Base-by-base conservation (phyloP, 2,797 vertebrate species). In the Mus caroli region DNA sequence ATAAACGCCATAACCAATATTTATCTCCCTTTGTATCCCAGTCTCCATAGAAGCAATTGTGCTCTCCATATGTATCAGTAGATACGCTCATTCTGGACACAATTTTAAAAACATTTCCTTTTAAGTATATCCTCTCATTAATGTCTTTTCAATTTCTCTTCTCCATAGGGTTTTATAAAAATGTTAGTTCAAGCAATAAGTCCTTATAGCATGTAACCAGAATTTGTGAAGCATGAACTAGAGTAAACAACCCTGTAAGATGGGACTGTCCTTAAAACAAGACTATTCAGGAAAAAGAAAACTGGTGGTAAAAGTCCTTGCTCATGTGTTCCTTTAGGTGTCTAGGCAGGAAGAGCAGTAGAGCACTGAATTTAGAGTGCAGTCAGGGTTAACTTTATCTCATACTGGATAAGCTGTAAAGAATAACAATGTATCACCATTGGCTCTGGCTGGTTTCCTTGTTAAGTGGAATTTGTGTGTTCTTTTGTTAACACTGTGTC, bases 201-300 rank as follows among this genome's bases (percentile, higher is more conserved):
- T 86, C n/a, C 54, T 87, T 75, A 40, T 19, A 78, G 22, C 9
- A 75, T n/a, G 34, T 67, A 91, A 20, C 56, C 78, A 62, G 60
- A 95, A 69, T 73, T 85, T 91, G 56, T 86, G n/a, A 94, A 83
- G 50, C 26, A 43, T 78, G 89, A 64, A 52, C 75, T 69, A 22
- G 24, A 89, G 80, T 60, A 19, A 58, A 0, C 10, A 89, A 77
- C 13, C 26, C 14, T 83, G 11, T 34, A 37, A 14, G 84, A 12
- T 83, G 19, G 5, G 26, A 86, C 73, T 69, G 4, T 37, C 69
- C 69, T 75, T 60, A 83, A 92, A 31, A 86, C 43, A 37, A 19
- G 31, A 13, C 46, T 56, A n/a, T 43, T 52, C 86, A 7, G 24
- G 83, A 37, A 93, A 60, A 78, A 2, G 71, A 79, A 88, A 73